These are phyloP conservation scores for Oncorhynchus clarkii DNA, from an alignment of 2,113 vertebrate genomes.

Conservation along the genomic window DNA sequence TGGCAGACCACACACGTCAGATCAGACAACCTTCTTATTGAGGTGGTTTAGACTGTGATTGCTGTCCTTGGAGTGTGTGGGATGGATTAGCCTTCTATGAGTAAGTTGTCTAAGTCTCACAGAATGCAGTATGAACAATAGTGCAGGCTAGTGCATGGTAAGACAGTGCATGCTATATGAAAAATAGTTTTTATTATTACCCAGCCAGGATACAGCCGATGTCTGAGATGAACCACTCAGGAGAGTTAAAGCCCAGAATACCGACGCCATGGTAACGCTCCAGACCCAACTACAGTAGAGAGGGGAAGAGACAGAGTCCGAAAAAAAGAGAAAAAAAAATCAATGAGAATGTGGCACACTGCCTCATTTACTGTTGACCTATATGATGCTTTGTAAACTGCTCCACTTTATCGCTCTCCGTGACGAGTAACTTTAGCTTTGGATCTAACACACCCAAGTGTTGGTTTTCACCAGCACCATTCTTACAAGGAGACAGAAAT, in stretches of 20 bases:
- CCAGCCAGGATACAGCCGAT: constrained; percentile 79
- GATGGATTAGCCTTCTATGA: too few species aligned
- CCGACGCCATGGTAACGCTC: constrained; percentile 76
- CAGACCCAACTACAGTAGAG: constrained; percentile 72
- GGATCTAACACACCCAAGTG: constrained; percentile 42
- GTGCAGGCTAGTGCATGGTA: neutral
- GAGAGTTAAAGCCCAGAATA: constrained; percentile 77
- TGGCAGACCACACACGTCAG: constrained; percentile 29
- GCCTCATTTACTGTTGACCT: constrained; percentile 38
- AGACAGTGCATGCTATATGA: too few species aligned
- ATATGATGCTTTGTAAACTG: constrained; percentile 24
- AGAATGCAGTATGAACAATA: neutral
- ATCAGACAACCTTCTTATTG: neutral
- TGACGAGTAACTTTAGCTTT: constrained; percentile 43
- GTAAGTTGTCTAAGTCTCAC: too few species aligned
- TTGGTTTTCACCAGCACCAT: constrained; percentile 30
- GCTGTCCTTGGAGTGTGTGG: neutral
- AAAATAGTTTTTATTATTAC: constrained; percentile 52
- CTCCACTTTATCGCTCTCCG: neutral
- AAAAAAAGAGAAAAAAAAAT: too few species aligned
- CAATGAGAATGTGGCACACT: neutral
- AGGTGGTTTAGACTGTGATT: neutral
- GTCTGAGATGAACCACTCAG: constrained; percentile 79
- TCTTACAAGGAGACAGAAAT: constrained; percentile 16
- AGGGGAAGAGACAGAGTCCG: neutral